Evolutionary conservation across 2,113 vertebrate species (phyloP), one percentile per base, ranked within the genome.

Genomic region (Cromileptes altivelis): DNA sequence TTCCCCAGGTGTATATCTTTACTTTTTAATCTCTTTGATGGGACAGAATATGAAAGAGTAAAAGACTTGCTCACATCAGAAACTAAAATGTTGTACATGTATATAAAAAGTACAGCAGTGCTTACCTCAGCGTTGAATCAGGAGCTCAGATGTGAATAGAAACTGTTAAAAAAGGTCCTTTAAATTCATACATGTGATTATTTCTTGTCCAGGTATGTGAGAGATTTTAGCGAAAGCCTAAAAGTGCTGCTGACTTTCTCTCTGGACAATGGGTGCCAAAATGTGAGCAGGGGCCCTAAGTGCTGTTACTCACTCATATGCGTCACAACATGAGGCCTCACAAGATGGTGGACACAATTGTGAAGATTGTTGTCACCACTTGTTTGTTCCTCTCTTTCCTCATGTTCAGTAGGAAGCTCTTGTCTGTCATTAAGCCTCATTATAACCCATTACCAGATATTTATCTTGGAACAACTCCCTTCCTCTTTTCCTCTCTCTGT

Each of bases 391-490:
- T 85, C 75, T 88, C 76, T 85, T 86, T 86, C 85, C 92, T 85
- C 86, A 89, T 88, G 79, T 91, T 92, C 75, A 78, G 85, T 80
- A 92, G 95, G 95, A 95, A 95, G 87, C 73, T 87, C 91, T 88
- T 72, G 85, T 96, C 95, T 91, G 94, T 96, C 95, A 95, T 96
- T 95, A 95, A 79, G 85, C 76, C 63, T 92, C 94, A 96, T 96
- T 96, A 96, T 65, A 78, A 90, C 73, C 95, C 94, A 96, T 96
- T 96, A 96, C 74, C 92, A 92, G 88, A 92, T 95, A 95, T 95
- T 95, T 96, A 95, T 95, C 93, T 95, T 76, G 88, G 92, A 92
- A 86, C 94, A 81, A 91, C 91, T 94, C 95, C 92, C 91, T 94
- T 95, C 91, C 93, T 94, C 89, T 84, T 88, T 91, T 79, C 82